phyloP scores from a whole-genome alignment of 2,888 invertebrate genomes.

The Oligia fasciuncula region DNA sequence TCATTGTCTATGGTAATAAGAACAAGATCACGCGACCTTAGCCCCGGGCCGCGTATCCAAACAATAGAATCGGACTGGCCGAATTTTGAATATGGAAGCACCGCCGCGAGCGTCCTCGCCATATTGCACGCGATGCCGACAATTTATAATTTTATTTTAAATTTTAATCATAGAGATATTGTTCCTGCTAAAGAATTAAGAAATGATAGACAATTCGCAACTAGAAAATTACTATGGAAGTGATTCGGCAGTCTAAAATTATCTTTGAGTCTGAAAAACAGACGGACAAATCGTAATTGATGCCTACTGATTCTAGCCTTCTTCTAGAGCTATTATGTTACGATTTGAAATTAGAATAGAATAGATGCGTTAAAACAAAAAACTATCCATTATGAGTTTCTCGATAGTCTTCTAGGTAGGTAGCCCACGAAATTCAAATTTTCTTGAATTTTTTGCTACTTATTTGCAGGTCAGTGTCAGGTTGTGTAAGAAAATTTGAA shows the following conservation, averaged over 20 bases:
- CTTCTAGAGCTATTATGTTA: not conserved
- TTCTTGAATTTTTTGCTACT: not conserved
- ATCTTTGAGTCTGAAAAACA: conserved; percentile 35
- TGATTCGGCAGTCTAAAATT: conserved; percentile 30
- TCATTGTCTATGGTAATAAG: conserved; percentile 70
- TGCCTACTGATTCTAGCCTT: conserved; percentile 42
- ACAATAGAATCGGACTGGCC: conserved; percentile 59
- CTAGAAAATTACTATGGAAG: conserved; percentile 38
- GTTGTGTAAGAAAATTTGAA: too few species aligned
- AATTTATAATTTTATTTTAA: conserved; percentile 65
- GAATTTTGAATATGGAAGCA: conserved; percentile 81
- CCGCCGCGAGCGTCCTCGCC: conserved; percentile 76
- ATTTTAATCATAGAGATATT: conserved; percentile 44
- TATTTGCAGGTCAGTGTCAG: too few species aligned
- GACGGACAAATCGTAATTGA: conserved; percentile 45
- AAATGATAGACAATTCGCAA: conserved; percentile 43
- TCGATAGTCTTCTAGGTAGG: too few species aligned
- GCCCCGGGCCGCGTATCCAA: conserved; percentile 70
- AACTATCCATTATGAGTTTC: not conserved
- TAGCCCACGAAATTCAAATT: not conserved
- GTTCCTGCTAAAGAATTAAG: conserved; percentile 40
- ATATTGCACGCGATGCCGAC: conserved; percentile 83
- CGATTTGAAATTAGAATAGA: not conserved
- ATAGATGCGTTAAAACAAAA: conserved; percentile 4
- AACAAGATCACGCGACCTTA: conserved; percentile 76